Evolutionary conservation across 2,113 vertebrate genomes (phyloP).

Genomic region (Acanthochromis polyacanthus): DNA sequence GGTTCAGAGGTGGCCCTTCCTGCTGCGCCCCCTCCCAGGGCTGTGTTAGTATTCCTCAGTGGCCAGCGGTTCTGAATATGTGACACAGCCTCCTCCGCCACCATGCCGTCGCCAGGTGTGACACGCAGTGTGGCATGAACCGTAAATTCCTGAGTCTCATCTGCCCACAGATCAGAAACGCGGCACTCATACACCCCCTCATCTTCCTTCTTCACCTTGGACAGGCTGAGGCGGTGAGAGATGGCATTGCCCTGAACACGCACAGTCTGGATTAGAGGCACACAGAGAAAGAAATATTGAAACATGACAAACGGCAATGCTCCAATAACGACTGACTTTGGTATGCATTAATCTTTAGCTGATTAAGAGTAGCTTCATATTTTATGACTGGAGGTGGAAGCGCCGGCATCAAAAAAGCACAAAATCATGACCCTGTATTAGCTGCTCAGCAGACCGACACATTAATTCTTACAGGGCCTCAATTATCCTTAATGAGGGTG

Average conservation of each 20-base stretch:
- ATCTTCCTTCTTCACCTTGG: slow-evolving; percentile 90
- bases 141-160: slow-evolving; percentile 91
- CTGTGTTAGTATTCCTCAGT: slow-evolving; percentile 82
- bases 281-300: not conserved
- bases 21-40: slow-evolving; percentile 46
- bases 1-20: slow-evolving; percentile 81
- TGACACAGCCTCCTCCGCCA: slow-evolving; percentile 93
- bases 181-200: slow-evolving; percentile 95
- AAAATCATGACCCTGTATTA: slow-evolving; percentile 8
- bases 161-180: slow-evolving; percentile 92
- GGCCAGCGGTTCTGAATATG: slow-evolving; percentile 92
- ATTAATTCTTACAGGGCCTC: slow-evolving; percentile 8
- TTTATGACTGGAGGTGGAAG: slow-evolving; percentile 13
- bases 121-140: slow-evolving; percentile 90
- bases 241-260: slow-evolving; percentile 96
- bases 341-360: not conserved
- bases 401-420: slow-evolving; percentile 3
- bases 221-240: slow-evolving; percentile 93
- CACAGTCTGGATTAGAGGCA: slow-evolving; percentile 86
- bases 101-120: slow-evolving; percentile 87
- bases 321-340: slow-evolving; percentile 5
- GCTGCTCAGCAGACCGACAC: slow-evolving; percentile 25
- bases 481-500: slow-evolving; percentile 1
- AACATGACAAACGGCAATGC: not conserved
- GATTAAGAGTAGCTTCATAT: slow-evolving; percentile 7